Percentiles rank a stretch among this genome's conserved stretches.
phyloP scores from a whole-genome alignment of 2,888 invertebrate genomes.

The Ceriagrion tenellum region DNA sequence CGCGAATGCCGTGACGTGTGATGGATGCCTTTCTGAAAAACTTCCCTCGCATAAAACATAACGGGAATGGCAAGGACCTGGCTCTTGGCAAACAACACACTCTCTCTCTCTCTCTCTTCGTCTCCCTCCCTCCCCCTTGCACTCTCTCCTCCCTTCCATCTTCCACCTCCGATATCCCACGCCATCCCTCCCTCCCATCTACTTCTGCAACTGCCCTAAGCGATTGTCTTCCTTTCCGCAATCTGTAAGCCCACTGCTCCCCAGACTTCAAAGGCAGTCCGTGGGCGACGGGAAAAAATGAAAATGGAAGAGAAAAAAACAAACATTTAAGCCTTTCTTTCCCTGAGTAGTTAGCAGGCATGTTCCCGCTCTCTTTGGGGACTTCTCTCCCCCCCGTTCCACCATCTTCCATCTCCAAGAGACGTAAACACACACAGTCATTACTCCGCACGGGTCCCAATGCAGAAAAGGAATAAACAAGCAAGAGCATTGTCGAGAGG shows the following conservation, averaged over 20 bases:
- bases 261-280: slow-evolving; percentile 27
- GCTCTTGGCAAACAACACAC: neutral
- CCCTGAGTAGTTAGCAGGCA: neutral
- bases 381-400: neutral
- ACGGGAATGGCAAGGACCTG: slow-evolving; percentile 11
- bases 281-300: neutral
- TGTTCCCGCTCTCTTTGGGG: neutral
- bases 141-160: neutral
- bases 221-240: slow-evolving; percentile 61
- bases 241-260: slow-evolving; percentile 36
- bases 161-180: neutral
- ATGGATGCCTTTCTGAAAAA: neutral
- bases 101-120: neutral
- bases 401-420: too few relatives aligned
- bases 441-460: too few relatives aligned
- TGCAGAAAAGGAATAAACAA: too few relatives aligned
- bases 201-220: neutral
- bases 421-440: too few relatives aligned
- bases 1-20: neutral
- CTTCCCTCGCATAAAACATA: neutral
- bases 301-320: neutral
- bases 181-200: neutral
- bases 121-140: neutral
- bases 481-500: too few relatives aligned
- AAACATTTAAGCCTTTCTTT: slow-evolving; percentile 3